A percentile compares a stretch with the other conserved stretches of the same genome.
Conservation (phyloP, 2,113 vertebrate species). For the Salvator merianae region DNA sequence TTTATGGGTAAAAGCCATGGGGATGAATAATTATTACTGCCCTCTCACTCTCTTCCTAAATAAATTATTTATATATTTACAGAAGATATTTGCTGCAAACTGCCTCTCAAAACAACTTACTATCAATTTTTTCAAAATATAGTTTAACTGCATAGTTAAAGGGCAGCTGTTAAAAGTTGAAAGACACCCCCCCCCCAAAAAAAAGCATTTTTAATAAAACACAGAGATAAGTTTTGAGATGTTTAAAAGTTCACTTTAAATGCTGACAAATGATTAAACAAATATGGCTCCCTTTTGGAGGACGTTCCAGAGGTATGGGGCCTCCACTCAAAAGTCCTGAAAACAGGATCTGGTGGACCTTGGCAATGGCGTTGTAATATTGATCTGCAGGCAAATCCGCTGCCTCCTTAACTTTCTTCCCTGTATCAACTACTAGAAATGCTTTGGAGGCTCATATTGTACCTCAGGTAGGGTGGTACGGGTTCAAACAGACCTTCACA, state of each 20-base stretch:
- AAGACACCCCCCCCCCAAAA: too few species aligned
- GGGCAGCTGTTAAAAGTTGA: not conserved
- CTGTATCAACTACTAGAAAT: too few species aligned
- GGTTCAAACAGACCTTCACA: too few species aligned
- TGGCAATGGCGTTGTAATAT: not conserved
- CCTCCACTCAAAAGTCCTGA: not conserved
- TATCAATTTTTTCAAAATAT: not conserved
- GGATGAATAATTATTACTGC: not conserved
- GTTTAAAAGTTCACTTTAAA: not conserved
- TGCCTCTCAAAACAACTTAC: not conserved
- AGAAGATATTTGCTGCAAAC: not conserved
- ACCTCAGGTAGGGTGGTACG: too few species aligned
- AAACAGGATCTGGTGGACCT: not conserved
- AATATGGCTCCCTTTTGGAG: not conserved
- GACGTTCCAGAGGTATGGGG: not conserved
- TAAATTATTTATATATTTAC: not conserved
- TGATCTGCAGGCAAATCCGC: too few species aligned
- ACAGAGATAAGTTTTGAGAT: not conserved
- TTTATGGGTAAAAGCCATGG: conserved; percentile 9
- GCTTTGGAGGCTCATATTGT: too few species aligned
- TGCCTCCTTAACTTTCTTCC: too few species aligned
- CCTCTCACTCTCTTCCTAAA: not conserved
- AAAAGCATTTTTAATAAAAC: not conserved
- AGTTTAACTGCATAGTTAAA: not conserved
- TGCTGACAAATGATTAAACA: not conserved